Base-by-base conservation (phyloP, 2,113 vertebrate genomes). In the Tetrax tetrax region DNA sequence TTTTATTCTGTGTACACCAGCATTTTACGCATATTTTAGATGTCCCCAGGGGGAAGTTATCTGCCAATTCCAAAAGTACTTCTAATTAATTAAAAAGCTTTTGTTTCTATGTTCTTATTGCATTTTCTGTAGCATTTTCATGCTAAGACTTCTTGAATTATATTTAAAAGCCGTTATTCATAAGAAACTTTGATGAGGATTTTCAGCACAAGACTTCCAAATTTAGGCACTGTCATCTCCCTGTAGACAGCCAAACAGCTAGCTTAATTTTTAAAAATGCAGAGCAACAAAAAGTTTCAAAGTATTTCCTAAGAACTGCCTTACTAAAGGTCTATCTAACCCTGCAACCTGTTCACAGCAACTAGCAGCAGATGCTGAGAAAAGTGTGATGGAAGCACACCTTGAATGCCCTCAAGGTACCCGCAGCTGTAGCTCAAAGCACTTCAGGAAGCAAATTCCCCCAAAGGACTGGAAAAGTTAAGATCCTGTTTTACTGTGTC, bases 21-120 rank as follows among this genome's bases (percentile, higher is more conserved):
- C 2, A 2, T 72, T 86, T 50, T 66, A 87, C 72, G 50, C 51
- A 35, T 71, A 95, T 76, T 93, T 63, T 37, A 57, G 33, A 80
- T 10, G 33, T 22, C 18, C 50, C 8, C 33, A 61, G 57, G n/a
- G 90, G 21, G 76, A 90, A 61, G 35, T 38, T 79, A 60, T 63
- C 68, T 90, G 83, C 33, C 43, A 80, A 60, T 59, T 80, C 57
- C 4, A 3, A 95, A 91, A 83, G 27, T 9, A 51, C 51, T 92
- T 82, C 72, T 76, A 86, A 89, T 89, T 89, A 92, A 90, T 92
- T 94, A 9, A 70, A 83, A 92, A 71, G 16, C 41, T 92, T 95
- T 92, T 93, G 65, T 88, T 93, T 60, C 64, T 59, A 22, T 24
- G 29, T 37, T 81, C 50, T 61, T 56, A n/a, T 13, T 48, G 51